These are phyloP conservation scores for human DNA, from an alignment of 2,113 vertebrate species.

Conservation along the genomic window DNA sequence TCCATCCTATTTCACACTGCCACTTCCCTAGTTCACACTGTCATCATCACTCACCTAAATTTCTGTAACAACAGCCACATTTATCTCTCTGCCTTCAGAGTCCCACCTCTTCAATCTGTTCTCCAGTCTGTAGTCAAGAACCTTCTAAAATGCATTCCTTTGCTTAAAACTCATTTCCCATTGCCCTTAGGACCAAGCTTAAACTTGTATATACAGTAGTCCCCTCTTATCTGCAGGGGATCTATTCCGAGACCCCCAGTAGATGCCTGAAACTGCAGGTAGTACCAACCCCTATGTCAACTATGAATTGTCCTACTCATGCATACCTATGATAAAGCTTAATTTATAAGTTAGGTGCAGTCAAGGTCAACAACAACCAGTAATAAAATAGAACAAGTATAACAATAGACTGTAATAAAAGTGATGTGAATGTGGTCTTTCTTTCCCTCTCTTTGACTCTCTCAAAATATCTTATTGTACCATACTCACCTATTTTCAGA, in stretches of 20 bases:
- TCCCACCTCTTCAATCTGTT: not conserved
- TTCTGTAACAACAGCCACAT: not conserved
- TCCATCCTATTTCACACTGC: not conserved
- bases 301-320: not conserved
- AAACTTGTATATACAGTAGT: not conserved
- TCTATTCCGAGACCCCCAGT: not conserved
- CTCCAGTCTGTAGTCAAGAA: not conserved
- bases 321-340: not conserved
- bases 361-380: not conserved
- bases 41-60: not conserved
- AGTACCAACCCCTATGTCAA: not conserved
- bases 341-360: not conserved
- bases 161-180: not conserved
- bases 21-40: not conserved
- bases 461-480: not conserved
- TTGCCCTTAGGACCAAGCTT: not conserved
- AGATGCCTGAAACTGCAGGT: not conserved
- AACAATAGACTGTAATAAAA: not conserved
- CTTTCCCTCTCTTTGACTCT: not conserved
- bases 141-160: conserved; percentile 2
- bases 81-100: not conserved
- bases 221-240: not conserved
- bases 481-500: not conserved
- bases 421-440: not conserved
- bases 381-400: not conserved